Evolutionary conservation across 2,888 invertebrate species (phyloP).

Genomic region (Oegoconia quadripuncta): DNA sequence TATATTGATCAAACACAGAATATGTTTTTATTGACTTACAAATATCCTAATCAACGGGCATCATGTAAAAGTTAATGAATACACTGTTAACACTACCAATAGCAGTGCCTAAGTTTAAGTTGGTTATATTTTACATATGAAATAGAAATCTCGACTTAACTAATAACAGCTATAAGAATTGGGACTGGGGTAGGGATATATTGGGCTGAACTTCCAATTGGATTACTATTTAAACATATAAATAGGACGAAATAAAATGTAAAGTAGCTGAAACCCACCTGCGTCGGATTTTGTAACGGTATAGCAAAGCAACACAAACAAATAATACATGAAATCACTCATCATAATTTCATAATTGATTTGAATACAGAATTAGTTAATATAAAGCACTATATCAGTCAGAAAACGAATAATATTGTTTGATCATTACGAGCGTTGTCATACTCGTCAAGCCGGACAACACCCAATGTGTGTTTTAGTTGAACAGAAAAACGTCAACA

Average conservation of each 20-base stretch:
- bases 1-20: slow-evolving; percentile 8
- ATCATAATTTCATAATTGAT: slow-evolving; percentile 72
- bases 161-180: too few species aligned
- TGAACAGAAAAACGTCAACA: slow-evolving; percentile 6
- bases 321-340: slow-evolving; percentile 62
- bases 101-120: too few species aligned
- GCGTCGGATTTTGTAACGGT: slow-evolving; percentile 53
- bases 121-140: too few species aligned
- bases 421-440: slow-evolving; percentile 73
- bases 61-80: too few species aligned
- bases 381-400: slow-evolving; percentile 36
- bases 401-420: slow-evolving; percentile 57
- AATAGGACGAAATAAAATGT: slow-evolving; percentile 1
- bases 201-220: neutral
- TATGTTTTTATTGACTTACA: neutral
- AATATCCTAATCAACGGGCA: too few species aligned
- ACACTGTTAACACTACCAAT: too few species aligned
- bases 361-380: slow-evolving; percentile 23
- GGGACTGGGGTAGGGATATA: too few species aligned
- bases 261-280: slow-evolving; percentile 47
- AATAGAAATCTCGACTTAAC: too few species aligned
- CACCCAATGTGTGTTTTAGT: slow-evolving; percentile 54
- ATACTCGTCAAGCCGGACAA: slow-evolving; percentile 57
- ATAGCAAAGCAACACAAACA: slow-evolving; percentile 64
- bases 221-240: neutral